Base-by-base conservation (phyloP, 2,888 invertebrate genomes). In the Phengaris alcon region DNA sequence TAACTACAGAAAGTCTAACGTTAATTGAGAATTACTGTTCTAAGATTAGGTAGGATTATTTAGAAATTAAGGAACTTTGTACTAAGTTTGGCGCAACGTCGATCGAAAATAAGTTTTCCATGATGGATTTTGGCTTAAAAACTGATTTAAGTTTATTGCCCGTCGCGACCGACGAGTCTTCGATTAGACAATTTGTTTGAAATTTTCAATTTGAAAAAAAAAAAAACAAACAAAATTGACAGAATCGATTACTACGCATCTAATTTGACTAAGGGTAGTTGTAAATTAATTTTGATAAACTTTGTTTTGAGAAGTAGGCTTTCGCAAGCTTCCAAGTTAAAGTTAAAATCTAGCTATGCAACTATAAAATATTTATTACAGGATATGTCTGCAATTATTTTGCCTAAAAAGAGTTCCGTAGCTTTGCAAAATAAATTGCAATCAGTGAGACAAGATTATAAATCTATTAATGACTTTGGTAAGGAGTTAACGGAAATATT, bases 161-260 rank as follows among this genome's bases (percentile, higher is more conserved):
- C 7, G 48, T 48, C 35, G 10, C 48, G 7, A 57, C 12, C 12
- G 64, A 57, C 35, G 74, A 74, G 57, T 46, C n/a, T 13, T 48
- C 15, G 15, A 75, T 64, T 6, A 48, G 52, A 46, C 75, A 75
- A 75, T 57, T 75, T n/a, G n/a, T n/a, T n/a, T n/a, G n/a, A n/a
- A n/a, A n/a, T n/a, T n/a, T n/a, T n/a, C n/a, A n/a, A n/a, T n/a
- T n/a, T n/a, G n/a, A n/a, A n/a, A n/a, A n/a, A n/a, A n/a, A n/a
- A n/a, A n/a, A n/a, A n/a, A n/a, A n/a, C n/a, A n/a, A n/a, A n/a
- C n/a, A n/a, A n/a, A 57, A 75, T 72, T n/a, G 72, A 75, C 22
- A 44, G 55, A 35, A 75, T 75, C 72, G 72, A 75, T 13, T 75
- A 75, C n/a, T 75, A 75, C n/a, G 55, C n/a, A 7, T 75, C 75